These are phyloP conservation scores for Nemotelus pantherinus DNA, from an alignment of 2,888 invertebrate species.

Conservation along the genomic window DNA sequence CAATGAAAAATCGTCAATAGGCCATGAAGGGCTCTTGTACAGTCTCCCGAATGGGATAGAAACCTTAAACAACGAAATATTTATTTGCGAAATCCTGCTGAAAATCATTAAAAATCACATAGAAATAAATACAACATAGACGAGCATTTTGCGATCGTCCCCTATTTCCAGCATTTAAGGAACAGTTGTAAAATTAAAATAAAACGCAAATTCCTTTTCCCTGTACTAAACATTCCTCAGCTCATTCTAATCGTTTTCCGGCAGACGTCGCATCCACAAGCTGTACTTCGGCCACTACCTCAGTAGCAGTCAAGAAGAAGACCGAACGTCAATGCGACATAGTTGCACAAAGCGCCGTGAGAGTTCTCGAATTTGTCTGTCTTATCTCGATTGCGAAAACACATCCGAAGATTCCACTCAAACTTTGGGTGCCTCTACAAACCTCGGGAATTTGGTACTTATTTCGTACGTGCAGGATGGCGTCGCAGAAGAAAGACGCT, in stretches of 20 bases:
- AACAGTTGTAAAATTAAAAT: background rate
- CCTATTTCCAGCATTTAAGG: background rate
- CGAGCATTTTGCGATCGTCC: too few relatives aligned
- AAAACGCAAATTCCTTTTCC: background rate
- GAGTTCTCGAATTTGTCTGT: constrained; percentile 6
- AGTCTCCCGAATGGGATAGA: too few relatives aligned
- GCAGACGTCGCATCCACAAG: background rate
- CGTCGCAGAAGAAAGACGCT: constrained; percentile 32
- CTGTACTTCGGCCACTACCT: background rate
- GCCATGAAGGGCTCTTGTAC: too few relatives aligned
- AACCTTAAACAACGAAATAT: too few relatives aligned
- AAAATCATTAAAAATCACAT: too few relatives aligned
- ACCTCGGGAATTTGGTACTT: constrained; percentile 33
- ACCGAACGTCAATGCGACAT: constrained; percentile 10
- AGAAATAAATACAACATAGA: too few relatives aligned
- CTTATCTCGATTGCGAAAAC: constrained; percentile 38
- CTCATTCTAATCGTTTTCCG: background rate
- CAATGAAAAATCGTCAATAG: too few relatives aligned
- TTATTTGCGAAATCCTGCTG: too few relatives aligned
- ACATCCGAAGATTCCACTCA: constrained; percentile 32
- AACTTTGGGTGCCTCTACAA: constrained; percentile 33
- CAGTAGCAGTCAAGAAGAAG: constrained; percentile 23
- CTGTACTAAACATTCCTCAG: constrained; percentile 9
- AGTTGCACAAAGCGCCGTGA: constrained; percentile 27
- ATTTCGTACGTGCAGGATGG: constrained; percentile 40